Evolutionary conservation across 1,140 invertebrate genomes (phyloP).

Genomic region (Drosophila sturtevanti): DNA sequence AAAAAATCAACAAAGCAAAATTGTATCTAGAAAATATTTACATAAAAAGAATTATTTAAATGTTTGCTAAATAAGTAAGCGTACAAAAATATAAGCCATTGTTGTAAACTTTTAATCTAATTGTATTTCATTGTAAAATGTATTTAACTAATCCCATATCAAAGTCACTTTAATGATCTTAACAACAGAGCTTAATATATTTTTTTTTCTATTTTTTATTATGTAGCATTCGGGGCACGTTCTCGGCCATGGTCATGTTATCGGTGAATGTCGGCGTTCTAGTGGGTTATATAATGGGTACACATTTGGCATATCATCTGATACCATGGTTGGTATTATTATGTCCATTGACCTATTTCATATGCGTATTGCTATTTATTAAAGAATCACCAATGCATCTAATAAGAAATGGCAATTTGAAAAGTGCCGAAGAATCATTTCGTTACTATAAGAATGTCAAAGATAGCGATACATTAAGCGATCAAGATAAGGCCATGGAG

Average conservation of each 20-base stretch:
- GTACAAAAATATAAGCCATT: no score
- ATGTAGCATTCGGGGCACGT: slow-evolving; percentile 64
- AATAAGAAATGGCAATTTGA: slow-evolving; percentile 37
- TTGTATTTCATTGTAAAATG: neutral
- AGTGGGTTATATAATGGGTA: slow-evolving; percentile 58
- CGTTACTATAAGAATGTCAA: slow-evolving; percentile 68
- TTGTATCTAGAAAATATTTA: no score
- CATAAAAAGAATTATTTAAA: no score
- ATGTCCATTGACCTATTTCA: slow-evolving; percentile 46
- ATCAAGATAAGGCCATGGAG: slow-evolving; percentile 31
- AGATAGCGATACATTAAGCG: slow-evolving; percentile 26
- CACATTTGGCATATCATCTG: slow-evolving; percentile 50
- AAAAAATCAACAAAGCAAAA: no score
- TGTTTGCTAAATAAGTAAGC: no score
- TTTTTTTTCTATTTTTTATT: neutral
- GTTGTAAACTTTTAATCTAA: neutral
- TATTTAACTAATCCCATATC: neutral
- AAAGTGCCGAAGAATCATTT: slow-evolving; percentile 54
- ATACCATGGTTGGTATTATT: slow-evolving; percentile 49
- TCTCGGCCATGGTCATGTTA: slow-evolving; percentile 63
- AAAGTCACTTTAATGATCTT: neutral
- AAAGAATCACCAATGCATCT: slow-evolving; percentile 67
- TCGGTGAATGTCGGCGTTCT: slow-evolving; percentile 64
- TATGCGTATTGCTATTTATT: slow-evolving; percentile 46
- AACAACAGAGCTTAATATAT: neutral